phyloP scores from a whole-genome alignment of 2,888 invertebrate species.

The Noctua pronuba region DNA sequence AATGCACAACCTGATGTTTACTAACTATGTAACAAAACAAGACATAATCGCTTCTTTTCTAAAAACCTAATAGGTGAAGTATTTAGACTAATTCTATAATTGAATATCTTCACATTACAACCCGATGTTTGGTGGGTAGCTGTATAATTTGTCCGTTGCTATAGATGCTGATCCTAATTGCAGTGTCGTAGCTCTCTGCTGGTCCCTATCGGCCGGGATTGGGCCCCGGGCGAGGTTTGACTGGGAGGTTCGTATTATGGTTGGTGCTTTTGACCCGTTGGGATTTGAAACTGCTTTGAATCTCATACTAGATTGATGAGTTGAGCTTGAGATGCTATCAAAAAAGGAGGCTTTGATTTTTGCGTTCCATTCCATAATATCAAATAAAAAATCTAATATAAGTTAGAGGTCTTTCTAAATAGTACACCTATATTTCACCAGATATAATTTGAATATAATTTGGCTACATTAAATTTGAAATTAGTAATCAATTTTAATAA shows the following conservation, averaged over 20 bases:
- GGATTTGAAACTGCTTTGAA: background rate
- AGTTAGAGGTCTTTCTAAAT: too few relatives aligned
- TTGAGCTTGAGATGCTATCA: background rate
- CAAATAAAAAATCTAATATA: too few relatives aligned
- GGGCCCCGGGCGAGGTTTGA: constrained; percentile 50
- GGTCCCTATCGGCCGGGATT: constrained; percentile 31
- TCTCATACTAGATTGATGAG: background rate
- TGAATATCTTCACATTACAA: constrained; percentile 6
- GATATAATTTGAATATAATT: too few relatives aligned
- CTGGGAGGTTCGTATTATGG: constrained; percentile 27
- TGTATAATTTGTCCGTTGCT: constrained; percentile 52
- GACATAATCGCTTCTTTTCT: constrained; percentile 11
- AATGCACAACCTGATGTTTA: background rate
- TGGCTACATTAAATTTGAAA: too few relatives aligned
- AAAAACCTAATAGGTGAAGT: constrained; percentile 35
- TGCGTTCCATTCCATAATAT: background rate
- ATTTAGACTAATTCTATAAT: constrained; percentile 51
- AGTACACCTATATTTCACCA: too few relatives aligned
- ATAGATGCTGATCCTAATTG: constrained; percentile 69
- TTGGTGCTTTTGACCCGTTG: constrained; percentile 27
- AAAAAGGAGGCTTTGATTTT: background rate
- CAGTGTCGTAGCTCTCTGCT: constrained; percentile 46
- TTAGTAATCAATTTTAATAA: too few relatives aligned
- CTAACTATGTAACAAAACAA: constrained; percentile 21
- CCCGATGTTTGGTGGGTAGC: constrained; percentile 12